Percentiles rank a stretch among this genome's conserved stretches.
These are phyloP conservation scores for Mastomys coucha DNA, from an alignment of 2,113 vertebrate genomes.

Conservation along the genomic window DNA sequence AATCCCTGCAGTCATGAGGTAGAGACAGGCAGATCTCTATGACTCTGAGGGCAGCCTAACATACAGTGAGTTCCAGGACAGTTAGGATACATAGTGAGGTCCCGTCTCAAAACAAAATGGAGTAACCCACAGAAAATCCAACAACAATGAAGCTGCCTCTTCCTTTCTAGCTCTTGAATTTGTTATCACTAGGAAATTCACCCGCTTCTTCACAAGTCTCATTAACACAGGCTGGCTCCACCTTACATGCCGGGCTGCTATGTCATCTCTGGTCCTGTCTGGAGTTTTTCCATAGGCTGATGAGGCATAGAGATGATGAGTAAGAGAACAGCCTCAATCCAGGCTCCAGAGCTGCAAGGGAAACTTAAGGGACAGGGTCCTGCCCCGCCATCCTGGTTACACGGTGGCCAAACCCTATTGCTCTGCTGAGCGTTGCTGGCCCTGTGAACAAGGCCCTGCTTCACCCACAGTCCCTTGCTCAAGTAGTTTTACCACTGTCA, in stretches of 20 bases:
- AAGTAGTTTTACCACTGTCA: not conserved
- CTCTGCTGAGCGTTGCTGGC: not conserved
- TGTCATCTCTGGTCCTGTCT: not conserved
- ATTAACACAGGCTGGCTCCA: not conserved
- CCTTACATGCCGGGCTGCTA: not conserved
- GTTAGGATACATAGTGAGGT: not conserved
- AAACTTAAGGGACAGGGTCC: not conserved
- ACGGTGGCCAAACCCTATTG: not conserved
- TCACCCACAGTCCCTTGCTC: not conserved
- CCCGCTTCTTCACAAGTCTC: not conserved
- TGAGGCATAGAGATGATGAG: too few species aligned
- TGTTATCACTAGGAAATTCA: not conserved
- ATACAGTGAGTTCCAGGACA: not conserved
- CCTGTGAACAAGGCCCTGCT: not conserved
- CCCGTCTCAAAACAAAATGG: not conserved
- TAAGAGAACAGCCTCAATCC: too few species aligned
- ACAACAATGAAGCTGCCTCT: not conserved
- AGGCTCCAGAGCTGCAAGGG: not conserved
- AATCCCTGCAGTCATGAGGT: not conserved
- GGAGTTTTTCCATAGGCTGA: not conserved
- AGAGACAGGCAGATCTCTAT: not conserved
- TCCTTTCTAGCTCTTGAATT: not conserved
- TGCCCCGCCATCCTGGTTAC: too few species aligned
- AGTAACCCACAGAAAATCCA: too few species aligned
- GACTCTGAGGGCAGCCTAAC: not conserved